Evolutionary conservation across 64 coral and sea anemone genomes (phyloP), one percentile per base, ranked within the genome.

Genomic region (Montipora sp.): DNA sequence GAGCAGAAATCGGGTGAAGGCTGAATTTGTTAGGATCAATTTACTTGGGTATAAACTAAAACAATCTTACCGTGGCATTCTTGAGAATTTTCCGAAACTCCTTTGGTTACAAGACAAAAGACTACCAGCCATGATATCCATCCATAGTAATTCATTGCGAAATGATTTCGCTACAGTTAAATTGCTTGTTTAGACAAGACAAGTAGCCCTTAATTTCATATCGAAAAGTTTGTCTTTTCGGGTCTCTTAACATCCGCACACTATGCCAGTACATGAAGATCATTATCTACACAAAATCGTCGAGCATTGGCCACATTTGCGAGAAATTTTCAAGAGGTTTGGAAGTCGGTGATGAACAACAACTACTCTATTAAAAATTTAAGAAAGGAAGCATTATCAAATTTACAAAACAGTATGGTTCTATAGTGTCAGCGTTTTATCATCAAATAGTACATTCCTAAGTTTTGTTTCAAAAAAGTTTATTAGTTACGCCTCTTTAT

Each of bases 361-460:
- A 48, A 18, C 61, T 12, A n/a, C 36, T 19, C 44, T 48, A 85
- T 85, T 85, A 85, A 85, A 71, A 71, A 85, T 85, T 85, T 71
- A 85, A 50, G 18, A 48, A 85, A 85, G 46, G 43, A 72, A 71
- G 82, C 82, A 85, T 50, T 85, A 51, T 71, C 49, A 61, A 85
- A 71, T 85, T 85, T 85, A 71, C 82, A 9, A 44, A 85, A 72
- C 82, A 85, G 82, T 63, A 72, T 85, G 82, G 18, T 0, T 69
- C 61, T 47, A 63, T 47, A 51, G 8, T 47, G 13, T 85, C 8
- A 50, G 19, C 2, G 4, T 21, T 49, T 48, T n/a, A 21, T 14
- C 48, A 12, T 21, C 5, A 16, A 85, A 72, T 50, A 12, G 23
- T 3, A 85, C 19, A 49, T 15, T 46, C 27, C 15, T 66, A 66